Evolutionary conservation across 1,140 invertebrate species (phyloP).

Genomic region (Musca vetustissima): DNA sequence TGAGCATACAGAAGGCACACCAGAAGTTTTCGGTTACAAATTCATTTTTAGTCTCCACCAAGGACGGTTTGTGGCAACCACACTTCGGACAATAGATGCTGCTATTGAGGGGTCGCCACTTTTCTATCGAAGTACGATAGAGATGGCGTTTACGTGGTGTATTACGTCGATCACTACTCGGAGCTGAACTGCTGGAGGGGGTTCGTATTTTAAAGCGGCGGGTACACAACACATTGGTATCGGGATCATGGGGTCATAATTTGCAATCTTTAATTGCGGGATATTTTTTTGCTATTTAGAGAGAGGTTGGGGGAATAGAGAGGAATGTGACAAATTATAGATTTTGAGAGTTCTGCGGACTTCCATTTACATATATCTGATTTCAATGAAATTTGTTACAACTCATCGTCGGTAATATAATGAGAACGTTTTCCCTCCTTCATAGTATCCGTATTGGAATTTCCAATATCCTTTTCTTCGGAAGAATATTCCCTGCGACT

Average conservation of each 20-base stretch:
- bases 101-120: conserved; percentile 43
- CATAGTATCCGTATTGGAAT: neutral
- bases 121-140: conserved; percentile 47
- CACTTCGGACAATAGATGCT: conserved; percentile 44
- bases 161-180: too few species aligned
- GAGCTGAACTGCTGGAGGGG: neutral
- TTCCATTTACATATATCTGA: conserved; percentile 3
- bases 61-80: conserved; percentile 34
- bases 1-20: conserved; percentile 44
- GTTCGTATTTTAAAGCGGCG: conserved; percentile 21
- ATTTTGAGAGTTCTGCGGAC: too few species aligned
- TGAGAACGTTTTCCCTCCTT: neutral
- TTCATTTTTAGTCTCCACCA: conserved; percentile 38
- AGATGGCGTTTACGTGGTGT: conserved; percentile 26
- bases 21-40: conserved; percentile 31
- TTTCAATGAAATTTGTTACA: neutral
- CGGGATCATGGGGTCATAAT: neutral
- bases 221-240: conserved; percentile 4
- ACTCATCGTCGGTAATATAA: neutral
- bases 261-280: conserved; percentile 16
- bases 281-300: conserved; percentile 15
- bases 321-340: too few species aligned
- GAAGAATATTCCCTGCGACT: neutral
- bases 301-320: neutral
- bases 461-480: too few species aligned